Base-by-base conservation (phyloP, 2,888 invertebrate species). In the Lucinisca nassula region DNA sequence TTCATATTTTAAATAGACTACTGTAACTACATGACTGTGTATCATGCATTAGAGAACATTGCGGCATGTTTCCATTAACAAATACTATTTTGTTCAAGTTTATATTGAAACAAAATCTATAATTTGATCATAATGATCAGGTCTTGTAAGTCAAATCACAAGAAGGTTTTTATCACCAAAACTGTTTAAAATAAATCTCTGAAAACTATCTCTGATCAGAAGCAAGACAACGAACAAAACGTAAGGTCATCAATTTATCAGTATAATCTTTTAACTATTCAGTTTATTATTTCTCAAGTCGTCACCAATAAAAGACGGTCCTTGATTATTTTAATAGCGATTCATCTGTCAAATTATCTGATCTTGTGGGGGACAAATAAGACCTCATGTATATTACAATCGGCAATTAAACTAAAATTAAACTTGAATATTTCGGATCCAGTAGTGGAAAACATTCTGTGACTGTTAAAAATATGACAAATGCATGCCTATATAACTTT, bases 321-420 rank as follows among this genome's bases (percentile, higher is more conserved):
- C 67, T 67, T 67, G 67, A 67, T 67, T 67, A 67, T 27, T 67
- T 67, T 67, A 67, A 67, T 67, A 67, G 3, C 35, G n/a, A 67
- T 67, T 67, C 67, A 67, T n/a, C 67, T 67, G 67, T 67, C 67
- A 67, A 67, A 35, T 67, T 67, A 67, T 67, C 67, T 67, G 67
- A 67, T 67, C 67, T 67, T 17, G 67, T 35, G 35, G 67, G 67
- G 67, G 67, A 67, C 67, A 67, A 67, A 67, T 17, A 67, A 17
- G 24, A 35, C 10, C 17, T n/a, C 61, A 61, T 61, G 61, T 61
- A 61, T 30, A 61, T 27, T 27, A 61, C 3, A 27, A 61, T 27
- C 6, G 45, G 3, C 17, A 27, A 67, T 67, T 35, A 67, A 67
- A 17, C 67, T 35, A 67, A 67, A 67, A 67, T 67, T 67, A 67